Base-by-base conservation (phyloP, 2,113 vertebrate genomes). In the Lanius collurio region DNA sequence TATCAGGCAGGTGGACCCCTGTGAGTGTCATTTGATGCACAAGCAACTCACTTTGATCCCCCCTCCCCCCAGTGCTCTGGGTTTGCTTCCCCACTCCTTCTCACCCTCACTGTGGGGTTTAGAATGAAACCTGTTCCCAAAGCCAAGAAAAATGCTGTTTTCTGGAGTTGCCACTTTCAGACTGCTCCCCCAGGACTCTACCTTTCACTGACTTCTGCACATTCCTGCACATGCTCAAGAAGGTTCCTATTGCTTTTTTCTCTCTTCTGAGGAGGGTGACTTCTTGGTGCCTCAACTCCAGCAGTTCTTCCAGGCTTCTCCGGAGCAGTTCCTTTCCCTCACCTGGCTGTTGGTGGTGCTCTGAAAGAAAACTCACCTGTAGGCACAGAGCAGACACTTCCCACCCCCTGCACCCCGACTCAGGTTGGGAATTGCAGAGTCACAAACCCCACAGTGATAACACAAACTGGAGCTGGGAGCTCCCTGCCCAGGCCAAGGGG, bases 161-260 rank as follows among this genome's bases (percentile, higher is more conserved):
- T 30, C 39, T 73, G 42, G 50, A 73, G 53, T 8, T 62, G 41
- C 59, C 49, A 17, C 18, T 76, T 49, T 16, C 37, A 55, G 31
- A 55, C 7, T 23, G 23, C 22, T 24, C 11, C 47, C 41, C 15
- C 10, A 55, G 39, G 60, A 24, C 15, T 8, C 5, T 97, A 99
- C 99, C 99, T 97, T 80, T 96, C 26, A 99, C 74, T 39, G 90
- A 86, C 12, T 96, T 94, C 60, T 98, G 90, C 67, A 99, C 98
- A 62, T 93, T 98, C 85, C 65, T 96, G 35, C 98, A 98, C 98
- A 98, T 98, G 70, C 56, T 97, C 85, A 99, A 87, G 24, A 99
- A 91, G 46, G 97, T 95, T 56, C 98, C 98, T 7, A 99, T 90
- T 10, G 95, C 91, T 47, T 96, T 90, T 11, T 94, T 96, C 93